Base-by-base conservation (phyloP, 2,113 vertebrate genomes). In the Dolichotis patagonum region DNA sequence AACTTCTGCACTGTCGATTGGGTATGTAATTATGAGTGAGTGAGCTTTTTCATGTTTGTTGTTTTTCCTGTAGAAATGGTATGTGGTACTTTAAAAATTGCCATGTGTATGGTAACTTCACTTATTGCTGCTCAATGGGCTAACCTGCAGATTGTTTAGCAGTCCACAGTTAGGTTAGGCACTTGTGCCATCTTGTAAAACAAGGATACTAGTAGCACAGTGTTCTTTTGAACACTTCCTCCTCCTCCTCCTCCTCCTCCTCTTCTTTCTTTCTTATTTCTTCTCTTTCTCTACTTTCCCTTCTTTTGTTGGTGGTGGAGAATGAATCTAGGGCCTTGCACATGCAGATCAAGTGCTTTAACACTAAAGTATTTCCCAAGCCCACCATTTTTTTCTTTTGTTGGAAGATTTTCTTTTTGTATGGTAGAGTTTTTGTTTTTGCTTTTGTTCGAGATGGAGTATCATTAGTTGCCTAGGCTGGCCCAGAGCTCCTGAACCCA, bases 1-100 rank as follows among this genome's bases (percentile, higher is more conserved):
- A 99, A 99, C 98, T 99, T 99, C 98, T 99, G 99, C 98, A 99
- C 99, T 0, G 99, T 99, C 60, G 99, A 99, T 56, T 99, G 99
- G 99, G 99, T 99, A 99, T 2, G 99, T 97, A 67, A 41, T 95
- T 92, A 78, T 0, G 13, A 46, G 28, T 35, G 78, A 32, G 16
- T 28, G 54, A 58, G 11, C 65, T 32, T 85, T 96, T 90, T 85
- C 7, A 52, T 19, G 71, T 83, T 38, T 82, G 46, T 3, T 43
- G 17, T 62, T 94, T 89, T 95, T 60, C 38, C 17, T 77, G 17
- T 67, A n/a, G 43, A 65, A 94, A 69, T 88, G 14, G 26, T 14
- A 24, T 73, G 8, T 46, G 46, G 16, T 73, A 14, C 30, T 80
- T 85, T 75, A 54, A 22, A 86, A 80, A 32, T 26, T 62, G 14